Percentiles rank a stretch among this genome's conserved stretches.
These are phyloP conservation scores for Anagrus nilaparvatae DNA, from an alignment of 1,140 invertebrate species.

Conservation along the genomic window DNA sequence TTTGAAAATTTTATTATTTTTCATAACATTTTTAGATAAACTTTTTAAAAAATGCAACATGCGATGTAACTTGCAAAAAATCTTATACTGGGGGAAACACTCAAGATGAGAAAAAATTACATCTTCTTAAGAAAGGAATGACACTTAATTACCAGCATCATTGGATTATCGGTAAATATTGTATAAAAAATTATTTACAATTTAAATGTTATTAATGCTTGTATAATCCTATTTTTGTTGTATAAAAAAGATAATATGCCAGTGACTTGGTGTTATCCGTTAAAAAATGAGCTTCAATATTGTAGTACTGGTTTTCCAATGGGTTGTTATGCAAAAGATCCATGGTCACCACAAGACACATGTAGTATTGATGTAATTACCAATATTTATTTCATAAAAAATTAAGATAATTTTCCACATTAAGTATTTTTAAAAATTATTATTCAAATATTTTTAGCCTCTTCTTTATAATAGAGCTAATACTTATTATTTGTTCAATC, in stretches of 20 bases:
- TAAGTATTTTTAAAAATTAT: background rate
- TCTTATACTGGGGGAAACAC: constrained; percentile 56
- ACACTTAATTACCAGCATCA: constrained; percentile 97
- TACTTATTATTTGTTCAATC: constrained; percentile 91
- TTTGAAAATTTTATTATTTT: background rate
- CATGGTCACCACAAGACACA: constrained; percentile 48
- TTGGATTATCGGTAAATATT: constrained; percentile 73
- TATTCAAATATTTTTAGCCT: constrained; percentile 14
- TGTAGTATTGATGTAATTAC: constrained; percentile 48
- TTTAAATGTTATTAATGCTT: constrained; percentile 7
- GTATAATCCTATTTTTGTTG: constrained; percentile 2
- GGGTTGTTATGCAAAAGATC: constrained; percentile 77
- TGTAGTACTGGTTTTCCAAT: constrained; percentile 95
- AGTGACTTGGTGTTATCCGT: constrained; percentile 85
- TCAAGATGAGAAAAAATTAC: constrained; percentile 59
- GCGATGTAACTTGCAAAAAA: constrained; percentile 62
- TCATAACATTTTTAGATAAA: constrained; percentile 34
- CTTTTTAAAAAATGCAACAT: constrained; percentile 64
- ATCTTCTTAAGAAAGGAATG: constrained; percentile 82
- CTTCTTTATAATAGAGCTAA: constrained; percentile 47
- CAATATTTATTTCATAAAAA: background rate
- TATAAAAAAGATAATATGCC: constrained; percentile 99
- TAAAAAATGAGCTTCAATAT: constrained; percentile 66
- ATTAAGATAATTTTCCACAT: constrained; percentile 3
- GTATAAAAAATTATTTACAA: background rate